Evolutionary conservation across 2,888 invertebrate species (phyloP), one percentile per base, ranked within the genome.

Genomic region (Plebejus melissa): DNA sequence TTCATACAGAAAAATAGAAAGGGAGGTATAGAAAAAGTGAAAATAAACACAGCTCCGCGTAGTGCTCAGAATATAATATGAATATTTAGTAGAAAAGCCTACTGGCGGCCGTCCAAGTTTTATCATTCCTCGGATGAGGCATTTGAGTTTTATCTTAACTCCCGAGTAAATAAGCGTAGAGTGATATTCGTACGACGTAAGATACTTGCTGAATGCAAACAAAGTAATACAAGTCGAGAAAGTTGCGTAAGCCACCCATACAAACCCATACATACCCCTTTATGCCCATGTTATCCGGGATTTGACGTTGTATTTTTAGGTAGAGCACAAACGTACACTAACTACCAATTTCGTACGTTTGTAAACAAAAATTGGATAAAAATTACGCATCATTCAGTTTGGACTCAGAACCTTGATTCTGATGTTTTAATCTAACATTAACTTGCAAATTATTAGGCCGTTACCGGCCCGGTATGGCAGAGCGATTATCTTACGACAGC

Each of bases 101-200:
- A 72, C 72, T 72, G 72, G 72, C 72, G 16, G 13, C 4, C 72
- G 72, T 22, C 72, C 72, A 72, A 72, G 28, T 72, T 54, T 72
- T 72, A 50, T 72, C 50, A 50, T 72, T 22, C 13, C 28, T 71
- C 72, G 50, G 13, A 72, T 50, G 72, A 46, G 72, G 72, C 72
- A 50, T 72, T 54, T 54, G 72, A 54, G 72, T 72, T 72, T 32
- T 46, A 72, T 54, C 72, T 72, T 72, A 72, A 72, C 72, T 72
- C 50, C 5, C 16, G 54, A 65, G 72, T 50, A 72, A 72, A 72
- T 72, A 72, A 60, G 60, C 9, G 60, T 6, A 28, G 60, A 60
- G 28, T 28, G 22, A 58, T 58, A 60, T 60, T 60, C 22, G 60
- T 58, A 22, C 58, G 60, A 60, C 11, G 9, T 60, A 65, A 65